These are phyloP conservation scores for Octodonta nipae DNA, from an alignment of 2,888 invertebrate genomes.

Conservation along the genomic window DNA sequence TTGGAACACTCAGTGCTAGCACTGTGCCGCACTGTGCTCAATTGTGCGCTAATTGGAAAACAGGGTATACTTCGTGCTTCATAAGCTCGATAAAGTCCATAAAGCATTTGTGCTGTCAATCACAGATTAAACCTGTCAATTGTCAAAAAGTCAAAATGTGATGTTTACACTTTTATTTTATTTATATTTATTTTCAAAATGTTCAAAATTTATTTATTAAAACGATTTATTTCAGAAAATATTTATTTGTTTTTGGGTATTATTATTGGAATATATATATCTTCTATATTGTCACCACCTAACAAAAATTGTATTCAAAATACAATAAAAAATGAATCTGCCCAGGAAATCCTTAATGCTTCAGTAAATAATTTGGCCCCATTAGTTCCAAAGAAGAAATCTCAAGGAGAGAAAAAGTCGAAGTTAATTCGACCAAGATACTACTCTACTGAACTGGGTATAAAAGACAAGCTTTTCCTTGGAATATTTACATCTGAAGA, in stretches of 20 bases:
- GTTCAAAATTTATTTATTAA: too few relatives aligned
- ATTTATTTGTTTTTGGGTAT: constrained; percentile 25
- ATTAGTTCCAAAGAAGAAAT: constrained; percentile 18
- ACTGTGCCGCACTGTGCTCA: too few relatives aligned
- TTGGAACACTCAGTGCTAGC: too few relatives aligned
- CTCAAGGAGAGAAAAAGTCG: constrained; percentile 18
- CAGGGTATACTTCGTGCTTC: too few relatives aligned
- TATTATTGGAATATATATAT: constrained; percentile 25
- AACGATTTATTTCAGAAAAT: too few relatives aligned
- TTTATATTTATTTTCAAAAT: too few relatives aligned
- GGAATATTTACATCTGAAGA: constrained; percentile 70
- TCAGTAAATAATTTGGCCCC: constrained; percentile 18
- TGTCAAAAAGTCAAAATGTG: too few relatives aligned
- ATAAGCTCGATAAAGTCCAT: too few relatives aligned
- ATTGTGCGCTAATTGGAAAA: too few relatives aligned
- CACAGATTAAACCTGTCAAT: too few relatives aligned
- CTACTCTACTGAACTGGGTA: constrained; percentile 89
- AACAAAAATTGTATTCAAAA: constrained; percentile 1
- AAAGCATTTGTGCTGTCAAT: too few relatives aligned
- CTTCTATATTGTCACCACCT: constrained; percentile 16
- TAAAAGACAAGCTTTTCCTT: constrained; percentile 75
- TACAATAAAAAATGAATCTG: constrained; percentile 14
- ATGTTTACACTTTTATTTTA: too few relatives aligned
- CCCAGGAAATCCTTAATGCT: constrained; percentile 19
- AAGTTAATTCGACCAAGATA: constrained; percentile 74